phyloP scores from a whole-genome alignment of 2,113 vertebrate genomes.

The Macrotus californicus region DNA sequence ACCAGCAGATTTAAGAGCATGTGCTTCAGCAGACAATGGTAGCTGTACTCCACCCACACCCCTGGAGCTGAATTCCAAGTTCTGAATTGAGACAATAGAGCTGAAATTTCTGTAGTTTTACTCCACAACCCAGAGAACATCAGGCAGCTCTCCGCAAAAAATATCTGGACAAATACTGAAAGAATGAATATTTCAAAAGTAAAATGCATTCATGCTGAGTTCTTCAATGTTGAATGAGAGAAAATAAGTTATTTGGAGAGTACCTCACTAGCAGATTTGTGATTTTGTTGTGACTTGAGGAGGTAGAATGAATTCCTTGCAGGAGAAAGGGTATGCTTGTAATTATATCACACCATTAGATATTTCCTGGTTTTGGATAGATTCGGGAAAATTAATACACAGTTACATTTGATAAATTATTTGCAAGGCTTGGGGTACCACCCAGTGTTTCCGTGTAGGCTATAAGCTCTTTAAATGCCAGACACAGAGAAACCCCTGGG shows the following conservation, averaged over 20 bases:
- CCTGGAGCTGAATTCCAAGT: conserved; percentile 19
- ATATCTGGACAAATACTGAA: neutral
- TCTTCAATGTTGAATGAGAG: neutral
- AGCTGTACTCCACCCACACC: conserved; percentile 11
- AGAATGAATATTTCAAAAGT: neutral
- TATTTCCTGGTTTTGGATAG: neutral
- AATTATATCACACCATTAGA: neutral
- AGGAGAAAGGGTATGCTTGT: neutral
- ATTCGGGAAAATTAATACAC: neutral
- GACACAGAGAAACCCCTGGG: neutral
- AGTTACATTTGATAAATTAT: neutral
- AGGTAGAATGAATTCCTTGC: neutral
- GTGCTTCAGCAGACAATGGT: conserved; percentile 11
- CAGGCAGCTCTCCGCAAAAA: neutral
- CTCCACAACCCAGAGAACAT: neutral
- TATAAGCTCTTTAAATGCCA: neutral
- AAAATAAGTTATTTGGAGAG: neutral
- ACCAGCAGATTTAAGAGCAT: neutral
- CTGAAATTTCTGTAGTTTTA: neutral
- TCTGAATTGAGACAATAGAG: conserved; percentile 27
- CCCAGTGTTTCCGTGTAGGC: neutral
- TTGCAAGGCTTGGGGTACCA: neutral
- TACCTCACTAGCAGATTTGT: neutral
- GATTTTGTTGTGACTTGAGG: neutral
- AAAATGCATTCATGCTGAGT: neutral